Percentiles rank a stretch among this genome's conserved stretches.
Evolutionary conservation across 2,113 vertebrate species (phyloP).

Genomic region (Donacobius atricapilla): DNA sequence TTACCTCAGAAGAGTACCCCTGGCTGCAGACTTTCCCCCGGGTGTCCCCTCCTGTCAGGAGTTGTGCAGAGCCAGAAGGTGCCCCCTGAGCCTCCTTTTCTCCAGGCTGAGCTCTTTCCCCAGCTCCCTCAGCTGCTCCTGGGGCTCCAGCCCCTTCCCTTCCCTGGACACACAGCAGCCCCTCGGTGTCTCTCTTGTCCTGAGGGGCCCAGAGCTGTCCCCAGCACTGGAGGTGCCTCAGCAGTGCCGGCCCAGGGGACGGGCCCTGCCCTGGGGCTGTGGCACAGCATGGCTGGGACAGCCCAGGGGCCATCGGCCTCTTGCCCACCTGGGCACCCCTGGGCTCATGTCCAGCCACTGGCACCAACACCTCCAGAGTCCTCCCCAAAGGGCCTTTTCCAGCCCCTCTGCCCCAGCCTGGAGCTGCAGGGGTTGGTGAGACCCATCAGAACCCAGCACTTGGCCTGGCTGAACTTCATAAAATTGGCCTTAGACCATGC

Average conservation of each 20-base stretch:
- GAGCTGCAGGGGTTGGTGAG: not conserved
- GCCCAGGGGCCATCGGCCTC: not conserved
- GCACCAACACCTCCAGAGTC: not conserved
- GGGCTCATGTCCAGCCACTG: fast-evolving
- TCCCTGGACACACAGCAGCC: not conserved
- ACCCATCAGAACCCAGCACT: no score
- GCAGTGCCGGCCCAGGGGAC: not conserved
- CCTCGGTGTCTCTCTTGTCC: not conserved
- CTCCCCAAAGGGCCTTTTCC: not conserved
- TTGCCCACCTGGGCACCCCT: not conserved
- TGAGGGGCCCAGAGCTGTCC: not conserved
- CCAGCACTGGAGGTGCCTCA: not conserved
- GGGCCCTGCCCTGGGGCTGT: not conserved
- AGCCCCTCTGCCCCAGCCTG: not conserved
- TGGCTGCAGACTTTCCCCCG: fast-evolving
- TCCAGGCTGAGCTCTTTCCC: not conserved
- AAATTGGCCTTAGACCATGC: not conserved
- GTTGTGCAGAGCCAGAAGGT: not conserved
- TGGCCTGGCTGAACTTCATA: fast-evolving
- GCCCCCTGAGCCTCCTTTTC: not conserved
- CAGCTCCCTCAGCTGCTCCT: not conserved
- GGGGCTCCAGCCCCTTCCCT: not conserved
- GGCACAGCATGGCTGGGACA: not conserved
- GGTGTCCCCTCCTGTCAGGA: not conserved
- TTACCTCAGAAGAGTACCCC: fast-evolving